Percentiles rank a stretch among this genome's conserved stretches.
phyloP scores from a whole-genome alignment of 1,140 invertebrate genomes.

The Eriocheir sinensis region DNA sequence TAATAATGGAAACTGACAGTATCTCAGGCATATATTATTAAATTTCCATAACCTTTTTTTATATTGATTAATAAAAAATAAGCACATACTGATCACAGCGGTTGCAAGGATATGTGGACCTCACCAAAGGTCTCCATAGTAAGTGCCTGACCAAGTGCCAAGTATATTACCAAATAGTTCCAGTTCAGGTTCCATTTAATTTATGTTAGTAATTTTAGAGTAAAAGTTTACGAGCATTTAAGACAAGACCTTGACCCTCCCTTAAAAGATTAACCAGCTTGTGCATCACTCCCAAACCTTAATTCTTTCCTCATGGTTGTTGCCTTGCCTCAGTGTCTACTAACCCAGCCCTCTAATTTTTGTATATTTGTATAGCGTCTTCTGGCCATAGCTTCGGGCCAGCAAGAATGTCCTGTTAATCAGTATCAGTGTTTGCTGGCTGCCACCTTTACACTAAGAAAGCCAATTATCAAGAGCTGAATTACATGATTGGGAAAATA shows the following conservation, averaged over 20 bases:
- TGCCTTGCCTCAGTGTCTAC: conserved; percentile 5
- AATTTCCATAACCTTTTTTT: too few relatives aligned
- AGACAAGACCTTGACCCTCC: neutral
- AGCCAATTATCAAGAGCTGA: neutral
- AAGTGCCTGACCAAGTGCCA: too few relatives aligned
- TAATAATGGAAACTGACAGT: too few relatives aligned
- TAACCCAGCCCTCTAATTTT: conserved; percentile 5
- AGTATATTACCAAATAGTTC: too few relatives aligned
- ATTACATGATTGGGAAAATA: neutral
- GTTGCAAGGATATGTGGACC: too few relatives aligned
- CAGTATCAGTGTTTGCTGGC: conserved; percentile 66
- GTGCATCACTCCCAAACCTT: conserved; percentile 4
- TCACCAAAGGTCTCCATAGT: too few relatives aligned
- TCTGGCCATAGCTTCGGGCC: conserved; percentile 57
- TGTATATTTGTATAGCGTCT: conserved; percentile 58
- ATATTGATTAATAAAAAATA: too few relatives aligned
- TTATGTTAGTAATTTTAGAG: too few relatives aligned
- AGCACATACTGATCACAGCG: too few relatives aligned
- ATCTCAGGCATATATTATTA: too few relatives aligned
- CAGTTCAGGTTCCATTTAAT: too few relatives aligned
- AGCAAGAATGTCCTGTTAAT: conserved; percentile 64
- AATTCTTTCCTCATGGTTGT: neutral
- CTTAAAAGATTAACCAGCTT: neutral
- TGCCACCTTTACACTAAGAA: conserved; percentile 66
- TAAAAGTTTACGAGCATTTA: too few relatives aligned